Conservation (phyloP, 2,888 invertebrate species). For the Dasysyrphus tricinctus region DNA sequence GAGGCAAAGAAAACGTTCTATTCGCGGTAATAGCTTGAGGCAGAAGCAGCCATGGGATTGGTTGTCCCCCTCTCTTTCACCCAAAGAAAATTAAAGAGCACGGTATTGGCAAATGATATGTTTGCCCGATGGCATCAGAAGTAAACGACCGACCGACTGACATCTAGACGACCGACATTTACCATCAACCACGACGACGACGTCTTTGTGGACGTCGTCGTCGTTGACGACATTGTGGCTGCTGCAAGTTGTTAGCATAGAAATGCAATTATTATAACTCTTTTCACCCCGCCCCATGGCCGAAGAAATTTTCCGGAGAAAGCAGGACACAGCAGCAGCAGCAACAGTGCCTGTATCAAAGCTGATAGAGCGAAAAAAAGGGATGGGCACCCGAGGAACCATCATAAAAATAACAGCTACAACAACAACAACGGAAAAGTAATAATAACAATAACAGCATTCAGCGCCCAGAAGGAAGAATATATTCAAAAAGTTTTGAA, state of each 20-base stretch:
- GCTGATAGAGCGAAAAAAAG: slow-evolving; percentile 34
- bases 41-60: neutral
- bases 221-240: slow-evolving; percentile 65
- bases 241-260: slow-evolving; percentile 75
- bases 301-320: slow-evolving; percentile 60
- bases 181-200: slow-evolving; percentile 15
- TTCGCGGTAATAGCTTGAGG: slow-evolving; percentile 34
- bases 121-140: slow-evolving; percentile 60
- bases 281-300: slow-evolving; percentile 33
- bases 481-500: slow-evolving; percentile 48
- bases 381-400: slow-evolving; percentile 69
- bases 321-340: slow-evolving; percentile 58
- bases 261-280: slow-evolving; percentile 71
- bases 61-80: neutral
- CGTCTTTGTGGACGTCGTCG: slow-evolving; percentile 12
- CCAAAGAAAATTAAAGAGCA: slow-evolving; percentile 43
- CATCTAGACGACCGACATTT: slow-evolving; percentile 63
- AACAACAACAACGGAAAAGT: slow-evolving; percentile 62
- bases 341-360: slow-evolving; percentile 28
- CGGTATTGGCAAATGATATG: slow-evolving; percentile 73
- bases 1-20: slow-evolving; percentile 50
- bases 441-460: slow-evolving; percentile 73
- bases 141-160: slow-evolving; percentile 64
- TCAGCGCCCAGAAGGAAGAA: slow-evolving; percentile 51
- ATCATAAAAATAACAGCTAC: slow-evolving; percentile 61